Base-by-base conservation (phyloP, 2,113 vertebrate species). In the Astur gentilis region DNA sequence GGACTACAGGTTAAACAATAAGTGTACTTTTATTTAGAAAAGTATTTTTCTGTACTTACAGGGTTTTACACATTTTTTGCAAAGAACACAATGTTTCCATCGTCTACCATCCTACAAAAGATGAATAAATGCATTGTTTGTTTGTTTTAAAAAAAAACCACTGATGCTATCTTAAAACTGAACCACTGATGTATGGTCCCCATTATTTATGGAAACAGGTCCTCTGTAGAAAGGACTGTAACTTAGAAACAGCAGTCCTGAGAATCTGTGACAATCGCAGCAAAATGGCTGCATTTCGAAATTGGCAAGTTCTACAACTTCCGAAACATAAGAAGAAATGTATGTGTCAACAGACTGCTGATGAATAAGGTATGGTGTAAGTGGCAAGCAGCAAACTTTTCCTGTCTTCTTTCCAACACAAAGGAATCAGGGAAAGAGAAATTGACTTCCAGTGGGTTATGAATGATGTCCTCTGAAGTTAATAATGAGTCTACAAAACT, bases 61-160 rank as follows among this genome's bases (percentile, higher is more conserved):
- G 47, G 99, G 99, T 92, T 99, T 99, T 52, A 99, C 99, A 90
- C 99, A 99, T 91, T 98, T 99, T 87, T 97, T 97, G 97, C 99
- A 99, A 34, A 97, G 79, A 40, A 95, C 78, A 97, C 99, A 99
- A 72, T 99, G 99, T 65, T 97, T 99, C 99, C 99, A 99, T n/a
- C 71, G 97, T 77, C 99, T 98, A 34, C 99, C 99, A 49, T 99
- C 99, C 99, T 99, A 94, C 79, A 32, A 97, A 70, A 98, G 65
- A 91, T 72, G 78, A 87, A 83, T 12, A 84, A 76, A 95, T 45
- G 13, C 34, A 93, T 45, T 81, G 34, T 87, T 84, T 50, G 20
- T 52, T 69, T 52, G 26, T 49, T 65, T 72, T 3, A 52, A 70
- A 62, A 47, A 47, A 21, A 47, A 21, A 5, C 1, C 7, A 49